These are phyloP conservation scores for Boulengeromyrus knoepffleri DNA, from an alignment of 2,113 vertebrate species.

Conservation along the genomic window DNA sequence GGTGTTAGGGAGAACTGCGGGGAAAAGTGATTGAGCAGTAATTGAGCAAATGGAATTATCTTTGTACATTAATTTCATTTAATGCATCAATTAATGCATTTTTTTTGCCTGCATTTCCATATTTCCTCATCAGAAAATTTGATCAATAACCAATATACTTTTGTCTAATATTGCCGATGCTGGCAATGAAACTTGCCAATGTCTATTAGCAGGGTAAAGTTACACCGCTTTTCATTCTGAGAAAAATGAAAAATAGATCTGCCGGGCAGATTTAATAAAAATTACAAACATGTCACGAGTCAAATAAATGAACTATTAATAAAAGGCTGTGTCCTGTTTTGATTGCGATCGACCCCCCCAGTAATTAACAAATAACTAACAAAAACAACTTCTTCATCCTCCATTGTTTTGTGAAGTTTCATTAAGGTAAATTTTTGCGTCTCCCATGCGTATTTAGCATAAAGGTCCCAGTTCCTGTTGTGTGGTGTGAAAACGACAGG, in stretches of 20 bases:
- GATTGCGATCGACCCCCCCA: background rate
- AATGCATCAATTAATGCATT: background rate
- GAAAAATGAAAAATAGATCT: background rate
- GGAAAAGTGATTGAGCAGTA: background rate
- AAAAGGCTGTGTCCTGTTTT: background rate
- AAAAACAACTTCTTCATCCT: background rate
- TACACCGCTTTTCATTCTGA: background rate
- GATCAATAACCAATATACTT: background rate
- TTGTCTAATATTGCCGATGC: background rate
- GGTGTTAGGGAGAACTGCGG: background rate
- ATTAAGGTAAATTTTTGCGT: background rate
- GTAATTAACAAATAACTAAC: background rate
- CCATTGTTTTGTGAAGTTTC: background rate
- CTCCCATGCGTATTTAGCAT: background rate
- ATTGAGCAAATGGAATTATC: background rate
- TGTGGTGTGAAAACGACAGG: background rate
- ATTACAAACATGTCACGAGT: background rate
- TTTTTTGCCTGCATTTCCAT: background rate
- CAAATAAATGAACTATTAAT: background rate
- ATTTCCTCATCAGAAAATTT: background rate
- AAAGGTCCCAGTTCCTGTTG: background rate
- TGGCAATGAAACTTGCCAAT: background rate
- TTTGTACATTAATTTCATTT: background rate
- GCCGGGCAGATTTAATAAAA: too few species aligned
- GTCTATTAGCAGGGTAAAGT: background rate